A percentile compares a stretch with the other conserved stretches of the same genome.
phyloP scores from a whole-genome alignment of 1,140 invertebrate species.

The Medauroidea extradentata region DNA sequence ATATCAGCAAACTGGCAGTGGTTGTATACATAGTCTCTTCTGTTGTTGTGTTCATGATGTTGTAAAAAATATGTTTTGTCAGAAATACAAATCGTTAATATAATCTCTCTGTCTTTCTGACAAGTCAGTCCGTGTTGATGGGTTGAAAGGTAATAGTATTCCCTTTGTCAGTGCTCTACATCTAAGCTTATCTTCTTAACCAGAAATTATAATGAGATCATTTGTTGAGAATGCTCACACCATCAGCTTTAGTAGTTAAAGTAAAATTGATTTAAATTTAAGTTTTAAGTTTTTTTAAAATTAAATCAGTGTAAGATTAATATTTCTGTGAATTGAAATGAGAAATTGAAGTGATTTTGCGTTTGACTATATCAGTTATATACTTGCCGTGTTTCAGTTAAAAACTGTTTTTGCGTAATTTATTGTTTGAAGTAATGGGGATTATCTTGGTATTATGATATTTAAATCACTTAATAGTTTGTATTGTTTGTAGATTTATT shows the following conservation, averaged over 20 bases:
- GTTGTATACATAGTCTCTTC: no score
- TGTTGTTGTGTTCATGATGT: not conserved
- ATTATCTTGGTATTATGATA: no score
- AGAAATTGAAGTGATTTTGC: no score
- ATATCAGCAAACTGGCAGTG: no score
- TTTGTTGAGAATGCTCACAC: not conserved
- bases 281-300: not conserved
- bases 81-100: constrained; percentile 16
- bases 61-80: constrained; percentile 3
- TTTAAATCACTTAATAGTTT: no score
- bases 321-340: no score
- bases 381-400: no score
- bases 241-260: not conserved
- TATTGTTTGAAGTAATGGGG: no score
- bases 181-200: not conserved
- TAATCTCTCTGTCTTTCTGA: constrained; percentile 24
- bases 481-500: no score
- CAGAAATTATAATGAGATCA: not conserved
- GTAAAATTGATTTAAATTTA: not conserved
- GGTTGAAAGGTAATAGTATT: constrained; percentile 23
- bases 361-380: no score
- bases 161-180: constrained; percentile 15
- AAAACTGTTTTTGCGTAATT: no score
- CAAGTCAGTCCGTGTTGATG: constrained; percentile 24
- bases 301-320: no score